Percentiles rank a stretch among this genome's conserved stretches.
Evolutionary conservation across 2,797 vertebrate species (phyloP).

Genomic region (Enteromius mattozi): DNA sequence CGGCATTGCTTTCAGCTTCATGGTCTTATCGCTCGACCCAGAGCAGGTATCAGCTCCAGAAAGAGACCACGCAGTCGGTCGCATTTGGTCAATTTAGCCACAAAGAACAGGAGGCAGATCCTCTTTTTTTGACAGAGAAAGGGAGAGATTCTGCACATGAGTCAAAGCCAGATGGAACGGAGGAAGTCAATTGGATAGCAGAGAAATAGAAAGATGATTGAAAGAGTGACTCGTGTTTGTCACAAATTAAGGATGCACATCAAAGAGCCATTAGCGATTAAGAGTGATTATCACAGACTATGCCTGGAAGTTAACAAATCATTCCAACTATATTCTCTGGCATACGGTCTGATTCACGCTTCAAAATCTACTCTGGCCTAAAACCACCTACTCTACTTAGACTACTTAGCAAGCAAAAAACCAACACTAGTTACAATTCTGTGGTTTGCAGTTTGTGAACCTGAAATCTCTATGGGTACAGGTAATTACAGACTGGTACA

Average conservation of each 20-base stretch:
- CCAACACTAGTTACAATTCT: not conserved
- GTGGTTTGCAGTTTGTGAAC: not conserved
- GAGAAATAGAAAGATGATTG: constrained; percentile 24
- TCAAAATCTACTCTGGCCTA: not conserved
- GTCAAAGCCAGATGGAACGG: constrained; percentile 32
- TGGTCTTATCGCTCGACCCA: not conserved
- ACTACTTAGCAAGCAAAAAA: not conserved
- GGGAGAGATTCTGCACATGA: constrained; percentile 8
- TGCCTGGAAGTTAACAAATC: constrained; percentile 26
- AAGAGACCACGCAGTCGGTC: not conserved
- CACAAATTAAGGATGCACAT: constrained; percentile 29
- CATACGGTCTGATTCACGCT: not conserved
- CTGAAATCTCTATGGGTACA: not conserved
- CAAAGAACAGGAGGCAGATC: constrained; percentile 28
- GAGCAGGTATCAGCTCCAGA: constrained; percentile 9
- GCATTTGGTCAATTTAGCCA: constrained; percentile 26
- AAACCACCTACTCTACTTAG: not conserved
- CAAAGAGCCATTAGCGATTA: constrained; percentile 30
- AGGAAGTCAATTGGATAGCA: constrained; percentile 38
- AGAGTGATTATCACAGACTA: not conserved
- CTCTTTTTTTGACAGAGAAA: constrained; percentile 28
- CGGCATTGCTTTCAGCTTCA: not conserved
- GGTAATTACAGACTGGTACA: too few relatives aligned
- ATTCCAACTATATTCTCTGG: constrained; percentile 20
- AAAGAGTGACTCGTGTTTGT: not conserved